Percentiles rank a stretch among this genome's conserved stretches.
phyloP scores from a whole-genome alignment of 2,888 invertebrate genomes.

The Baccha elongata region DNA sequence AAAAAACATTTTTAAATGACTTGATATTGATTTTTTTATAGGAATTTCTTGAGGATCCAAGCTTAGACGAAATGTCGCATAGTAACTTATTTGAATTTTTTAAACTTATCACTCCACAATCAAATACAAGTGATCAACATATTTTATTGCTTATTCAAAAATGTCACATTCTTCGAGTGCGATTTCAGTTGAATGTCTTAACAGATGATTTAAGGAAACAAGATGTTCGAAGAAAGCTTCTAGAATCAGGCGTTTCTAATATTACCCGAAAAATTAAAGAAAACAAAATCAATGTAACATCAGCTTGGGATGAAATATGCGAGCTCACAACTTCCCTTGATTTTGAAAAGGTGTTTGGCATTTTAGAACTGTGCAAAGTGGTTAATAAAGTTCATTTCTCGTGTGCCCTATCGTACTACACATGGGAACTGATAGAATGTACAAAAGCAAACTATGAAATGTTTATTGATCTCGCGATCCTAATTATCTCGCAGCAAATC shows the following conservation, averaged over 20 bases:
- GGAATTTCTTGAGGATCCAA: slow-evolving; percentile 73
- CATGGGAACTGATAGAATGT: slow-evolving; percentile 77
- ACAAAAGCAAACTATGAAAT: slow-evolving; percentile 75
- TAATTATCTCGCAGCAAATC: slow-evolving; percentile 80
- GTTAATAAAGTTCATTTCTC: slow-evolving; percentile 78
- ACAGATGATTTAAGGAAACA: slow-evolving; percentile 75
- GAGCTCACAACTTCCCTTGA: slow-evolving; percentile 77
- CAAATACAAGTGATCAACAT: slow-evolving; percentile 71
- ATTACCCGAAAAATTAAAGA: slow-evolving; percentile 73
- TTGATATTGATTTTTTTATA: slow-evolving; percentile 45
- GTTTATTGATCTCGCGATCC: slow-evolving; percentile 78
- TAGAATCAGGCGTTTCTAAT: slow-evolving; percentile 77
- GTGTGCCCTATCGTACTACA: slow-evolving; percentile 78
- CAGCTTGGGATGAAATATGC: slow-evolving; percentile 77
- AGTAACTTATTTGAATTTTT: slow-evolving; percentile 78
- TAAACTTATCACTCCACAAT: slow-evolving; percentile 76
- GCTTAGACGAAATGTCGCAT: slow-evolving; percentile 73
- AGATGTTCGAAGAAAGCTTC: slow-evolving; percentile 74
- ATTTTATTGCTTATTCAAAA: slow-evolving; percentile 77
- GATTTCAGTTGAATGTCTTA: slow-evolving; percentile 76
- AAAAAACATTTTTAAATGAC: neutral
- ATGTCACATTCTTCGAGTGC: slow-evolving; percentile 76
- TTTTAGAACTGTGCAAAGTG: slow-evolving; percentile 77
- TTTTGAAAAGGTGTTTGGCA: slow-evolving; percentile 77
- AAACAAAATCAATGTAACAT: slow-evolving; percentile 76